Conservation (phyloP, 2,113 vertebrate genomes). For the Osmerus mordax region DNA sequence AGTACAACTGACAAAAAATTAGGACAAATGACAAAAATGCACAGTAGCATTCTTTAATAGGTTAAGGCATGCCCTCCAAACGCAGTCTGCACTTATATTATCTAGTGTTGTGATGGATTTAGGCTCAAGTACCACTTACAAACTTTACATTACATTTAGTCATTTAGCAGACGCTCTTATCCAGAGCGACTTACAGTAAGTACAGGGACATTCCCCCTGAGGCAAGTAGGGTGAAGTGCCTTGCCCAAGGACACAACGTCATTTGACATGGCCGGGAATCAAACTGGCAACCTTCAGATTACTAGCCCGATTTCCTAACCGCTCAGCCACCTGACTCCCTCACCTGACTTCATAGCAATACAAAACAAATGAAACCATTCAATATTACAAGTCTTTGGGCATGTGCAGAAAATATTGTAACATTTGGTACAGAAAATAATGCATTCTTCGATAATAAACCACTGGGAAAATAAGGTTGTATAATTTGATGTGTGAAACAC, state of each 20-base stretch:
- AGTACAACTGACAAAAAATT: constrained; percentile 55
- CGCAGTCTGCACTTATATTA: constrained; percentile 1
- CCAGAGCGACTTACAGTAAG: too few species aligned
- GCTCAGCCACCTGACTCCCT: too few species aligned
- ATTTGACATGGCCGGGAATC: too few species aligned
- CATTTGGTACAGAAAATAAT: not conserved
- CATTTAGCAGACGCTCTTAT: too few species aligned
- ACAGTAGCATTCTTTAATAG: constrained; percentile 41
- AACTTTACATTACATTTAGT: too few species aligned
- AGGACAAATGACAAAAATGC: constrained; percentile 60
- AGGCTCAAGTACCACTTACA: not conserved
- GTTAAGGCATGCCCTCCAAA: constrained; percentile 26
- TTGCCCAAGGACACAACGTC: too few species aligned
- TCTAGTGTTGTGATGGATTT: not conserved
- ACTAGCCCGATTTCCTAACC: too few species aligned
- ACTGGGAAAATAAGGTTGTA: not conserved
- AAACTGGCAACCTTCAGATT: too few species aligned
- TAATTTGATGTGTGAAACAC: constrained; percentile 33
- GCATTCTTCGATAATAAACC: constrained; percentile 13
- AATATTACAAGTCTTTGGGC: too few species aligned
- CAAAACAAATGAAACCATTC: too few species aligned
- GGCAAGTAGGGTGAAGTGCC: too few species aligned
- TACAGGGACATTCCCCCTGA: too few species aligned
- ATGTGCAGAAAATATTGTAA: not conserved
- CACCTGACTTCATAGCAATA: not conserved